Percentiles rank a stretch among this genome's conserved stretches.
phyloP scores from a whole-genome alignment of 2,888 invertebrate species.

The Macaria liturata region DNA sequence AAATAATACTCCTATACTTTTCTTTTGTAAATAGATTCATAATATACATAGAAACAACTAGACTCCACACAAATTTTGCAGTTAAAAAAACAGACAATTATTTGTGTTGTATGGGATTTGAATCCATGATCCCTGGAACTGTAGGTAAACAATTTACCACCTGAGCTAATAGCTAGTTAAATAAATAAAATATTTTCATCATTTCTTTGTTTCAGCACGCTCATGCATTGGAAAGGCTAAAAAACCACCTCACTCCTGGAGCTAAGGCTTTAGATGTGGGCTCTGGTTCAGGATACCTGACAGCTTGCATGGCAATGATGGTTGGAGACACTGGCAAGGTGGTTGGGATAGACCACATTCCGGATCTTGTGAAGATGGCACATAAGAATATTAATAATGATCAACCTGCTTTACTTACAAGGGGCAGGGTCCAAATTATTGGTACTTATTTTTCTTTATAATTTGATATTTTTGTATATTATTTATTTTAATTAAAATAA shows the following conservation, averaged over 20 bases:
- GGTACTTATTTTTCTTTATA: constrained; percentile 64
- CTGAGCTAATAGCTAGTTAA: too few relatives aligned
- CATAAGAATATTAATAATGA: constrained; percentile 89
- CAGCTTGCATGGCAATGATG: constrained; percentile 95
- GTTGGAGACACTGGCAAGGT: constrained; percentile 87
- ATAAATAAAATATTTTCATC: too few relatives aligned
- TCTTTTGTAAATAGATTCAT: too few relatives aligned
- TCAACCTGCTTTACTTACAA: constrained; percentile 86
- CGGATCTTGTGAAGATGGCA: constrained; percentile 90
- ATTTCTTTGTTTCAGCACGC: constrained; percentile 87
- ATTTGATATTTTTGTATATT: neutral
- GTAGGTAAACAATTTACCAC: too few relatives aligned
- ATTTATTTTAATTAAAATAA: too few relatives aligned
- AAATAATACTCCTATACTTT: too few relatives aligned
- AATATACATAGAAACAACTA: too few relatives aligned
- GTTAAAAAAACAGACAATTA: too few relatives aligned
- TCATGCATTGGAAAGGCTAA: constrained; percentile 93
- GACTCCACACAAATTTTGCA: too few relatives aligned
- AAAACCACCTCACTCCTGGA: constrained; percentile 89
- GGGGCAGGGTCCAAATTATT: constrained; percentile 87
- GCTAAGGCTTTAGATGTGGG: constrained; percentile 95
- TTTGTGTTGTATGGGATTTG: too few relatives aligned
- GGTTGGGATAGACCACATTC: constrained; percentile 96
- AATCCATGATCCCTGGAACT: too few relatives aligned
- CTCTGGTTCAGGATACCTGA: constrained; percentile 96